A percentile compares a stretch with the other conserved stretches of the same genome.
phyloP scores from a whole-genome alignment of 2,797 vertebrate genomes.

The Peromyscus attwateri region DNA sequence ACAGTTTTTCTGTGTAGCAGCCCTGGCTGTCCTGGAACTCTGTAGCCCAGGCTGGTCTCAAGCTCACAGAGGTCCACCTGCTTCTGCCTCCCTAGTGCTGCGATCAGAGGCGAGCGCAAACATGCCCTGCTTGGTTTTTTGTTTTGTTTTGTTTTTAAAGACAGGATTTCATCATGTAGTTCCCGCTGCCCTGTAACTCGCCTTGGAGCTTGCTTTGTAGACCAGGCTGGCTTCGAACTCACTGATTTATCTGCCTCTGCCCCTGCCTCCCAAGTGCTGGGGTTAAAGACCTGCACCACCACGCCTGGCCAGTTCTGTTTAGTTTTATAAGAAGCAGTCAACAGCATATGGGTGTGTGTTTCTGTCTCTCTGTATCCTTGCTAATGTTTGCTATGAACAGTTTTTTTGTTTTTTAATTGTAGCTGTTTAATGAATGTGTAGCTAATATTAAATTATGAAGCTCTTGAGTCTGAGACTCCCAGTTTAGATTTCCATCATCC shows the following conservation, averaged over 20 bases:
- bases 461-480: not conserved
- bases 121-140: not conserved
- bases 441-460: not conserved
- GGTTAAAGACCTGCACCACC: not conserved
- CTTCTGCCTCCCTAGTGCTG: not conserved
- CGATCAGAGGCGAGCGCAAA: not conserved
- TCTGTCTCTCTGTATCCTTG: constrained; percentile 4
- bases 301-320: not conserved
- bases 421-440: not conserved
- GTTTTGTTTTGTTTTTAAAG: not conserved
- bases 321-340: constrained; percentile 40
- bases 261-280: not conserved
- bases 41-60: not conserved
- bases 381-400: constrained; percentile 33
- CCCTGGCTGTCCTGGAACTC: not conserved
- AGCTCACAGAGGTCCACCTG: not conserved
- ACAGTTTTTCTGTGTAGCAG: not conserved
- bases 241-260: not conserved
- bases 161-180: not conserved
- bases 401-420: constrained; percentile 2
- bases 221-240: not conserved
- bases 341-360: not conserved
- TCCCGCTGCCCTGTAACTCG: not conserved
- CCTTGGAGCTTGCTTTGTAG: not conserved
- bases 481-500: not conserved